A percentile compares a stretch with the other conserved stretches of the same genome.
phyloP scores from a whole-genome alignment of 2,888 invertebrate genomes.

The Chorisops tibialis region DNA sequence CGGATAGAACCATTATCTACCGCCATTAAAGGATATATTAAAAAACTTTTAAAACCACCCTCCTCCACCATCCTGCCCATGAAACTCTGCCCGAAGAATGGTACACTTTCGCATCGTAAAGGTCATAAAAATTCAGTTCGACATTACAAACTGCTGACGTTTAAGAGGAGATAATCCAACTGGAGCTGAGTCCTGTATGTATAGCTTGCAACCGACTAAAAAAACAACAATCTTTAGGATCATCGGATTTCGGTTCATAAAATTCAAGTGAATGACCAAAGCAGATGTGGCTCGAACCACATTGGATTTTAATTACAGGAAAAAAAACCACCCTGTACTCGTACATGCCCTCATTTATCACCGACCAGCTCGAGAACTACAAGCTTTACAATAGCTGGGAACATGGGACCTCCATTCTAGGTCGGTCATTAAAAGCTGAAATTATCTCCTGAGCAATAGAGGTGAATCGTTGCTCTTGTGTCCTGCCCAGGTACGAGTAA shows the following conservation, averaged over 20 bases:
- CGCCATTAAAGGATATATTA: constrained; percentile 17
- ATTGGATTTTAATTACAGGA: constrained; percentile 15
- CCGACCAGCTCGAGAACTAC: too few relatives aligned
- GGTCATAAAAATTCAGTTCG: constrained; percentile 12
- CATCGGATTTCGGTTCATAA: constrained; percentile 16
- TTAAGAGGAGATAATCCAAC: constrained; percentile 15
- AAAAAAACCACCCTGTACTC: neutral
- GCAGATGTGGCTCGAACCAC: constrained; percentile 11
- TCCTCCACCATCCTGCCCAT: too few relatives aligned
- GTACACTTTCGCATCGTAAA: too few relatives aligned
- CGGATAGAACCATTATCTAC: constrained; percentile 12
- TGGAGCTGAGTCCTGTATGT: neutral
- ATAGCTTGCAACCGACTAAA: neutral
- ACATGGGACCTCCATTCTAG: too few relatives aligned
- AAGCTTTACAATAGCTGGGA: too few relatives aligned
- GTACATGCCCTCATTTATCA: too few relatives aligned
- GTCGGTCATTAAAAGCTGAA: too few relatives aligned
- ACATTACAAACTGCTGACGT: constrained; percentile 13
- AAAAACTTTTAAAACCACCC: constrained; percentile 14
- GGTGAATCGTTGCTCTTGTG: too few relatives aligned
- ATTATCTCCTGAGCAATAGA: too few relatives aligned
- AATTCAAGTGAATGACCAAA: constrained; percentile 19
- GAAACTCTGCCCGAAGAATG: too few relatives aligned
- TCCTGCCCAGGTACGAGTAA: too few relatives aligned
- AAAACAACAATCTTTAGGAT: constrained; percentile 1